Evolutionary conservation across 2,113 vertebrate genomes (phyloP), one percentile per base, ranked within the genome.

Genomic region (Sylvilagus bachmani): DNA sequence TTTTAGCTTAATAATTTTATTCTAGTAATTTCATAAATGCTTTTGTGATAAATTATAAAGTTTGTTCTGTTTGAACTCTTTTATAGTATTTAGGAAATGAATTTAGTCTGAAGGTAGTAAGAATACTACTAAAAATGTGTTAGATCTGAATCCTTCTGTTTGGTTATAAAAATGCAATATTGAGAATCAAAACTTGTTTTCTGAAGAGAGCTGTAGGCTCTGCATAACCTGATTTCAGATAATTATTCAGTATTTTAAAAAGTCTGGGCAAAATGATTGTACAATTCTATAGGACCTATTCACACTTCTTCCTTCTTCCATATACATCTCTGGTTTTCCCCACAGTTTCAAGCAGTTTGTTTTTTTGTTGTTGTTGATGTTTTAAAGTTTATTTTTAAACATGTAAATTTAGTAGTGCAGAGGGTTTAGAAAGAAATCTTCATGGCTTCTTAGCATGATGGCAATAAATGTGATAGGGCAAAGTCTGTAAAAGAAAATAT

Each of bases 161-260:
- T 3, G 16, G 38, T 95, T 96, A 93, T 93, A 88, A 86, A 95
- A 96, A 96, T 91, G 91, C 77, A 97, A 90, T 97, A 94, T 97
- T 96, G 92, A 95, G 95, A 95, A 97, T 94, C 96, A 97, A 78
- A 97, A 86, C 33, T 91, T 90, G 75, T 92, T 96, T 95, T 82
- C 92, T 85, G 64, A 92, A 69, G 93, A 89, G 85, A 84, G 91
- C 22, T 73, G 1, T 61, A 79, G 24, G 22, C 94, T 97, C 69
- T 88, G 9, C 12, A 86, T 58, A 90, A 51, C 36, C 55, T 85
- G 31, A 75, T 86, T 93, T 89, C n/a, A 93, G 66, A 58, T 78
- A 91, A 93, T 79, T 69, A 85, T 94, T 62, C 33, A 79, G 2
- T 91, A 78, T 79, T 95, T 95, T 89, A 90, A 61, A 89, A 91